Percentiles rank a stretch among this genome's conserved stretches.
These are phyloP conservation scores for Sebastolobus alascanus DNA, from an alignment of 2,797 vertebrate genomes.

Conservation along the genomic window DNA sequence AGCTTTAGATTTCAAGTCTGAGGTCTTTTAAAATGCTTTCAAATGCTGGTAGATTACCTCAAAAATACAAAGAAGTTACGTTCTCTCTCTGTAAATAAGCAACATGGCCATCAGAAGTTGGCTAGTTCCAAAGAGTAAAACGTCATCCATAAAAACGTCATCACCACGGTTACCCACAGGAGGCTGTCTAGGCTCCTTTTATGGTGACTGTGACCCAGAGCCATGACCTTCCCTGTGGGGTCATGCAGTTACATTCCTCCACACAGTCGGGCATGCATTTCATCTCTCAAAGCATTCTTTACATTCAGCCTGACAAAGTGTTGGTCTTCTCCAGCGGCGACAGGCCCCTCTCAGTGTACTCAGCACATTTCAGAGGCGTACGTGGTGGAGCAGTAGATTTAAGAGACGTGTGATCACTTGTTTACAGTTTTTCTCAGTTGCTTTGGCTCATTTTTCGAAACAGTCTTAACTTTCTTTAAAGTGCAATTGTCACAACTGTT, in stretches of 20 bases:
- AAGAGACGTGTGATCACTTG: neutral
- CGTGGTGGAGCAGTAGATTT: conserved; percentile 4
- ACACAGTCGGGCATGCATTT: conserved; percentile 3
- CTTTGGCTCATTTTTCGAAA: too few species aligned
- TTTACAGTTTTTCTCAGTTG: neutral
- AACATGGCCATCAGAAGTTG: neutral
- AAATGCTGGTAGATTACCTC: neutral
- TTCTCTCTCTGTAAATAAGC: neutral
- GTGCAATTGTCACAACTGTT: too few species aligned
- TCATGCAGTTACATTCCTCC: conserved; percentile 26
- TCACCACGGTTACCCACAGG: conserved; percentile 11
- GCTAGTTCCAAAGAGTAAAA: neutral
- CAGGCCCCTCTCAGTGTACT: conserved; percentile 3
- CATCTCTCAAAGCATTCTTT: conserved; percentile 21
- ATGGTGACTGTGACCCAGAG: conserved; percentile 11
- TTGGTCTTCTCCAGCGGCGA: neutral
- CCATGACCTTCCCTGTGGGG: conserved; percentile 1
- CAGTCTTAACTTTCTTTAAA: too few species aligned
- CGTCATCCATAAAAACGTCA: neutral
- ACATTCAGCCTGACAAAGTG: conserved; percentile 11
- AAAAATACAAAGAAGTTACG: neutral
- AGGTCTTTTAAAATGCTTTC: neutral
- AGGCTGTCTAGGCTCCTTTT: neutral
- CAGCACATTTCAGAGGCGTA: conserved; percentile 15
- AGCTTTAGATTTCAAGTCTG: neutral